These are phyloP conservation scores for Aphis gossypii DNA, from an alignment of 1,140 invertebrate species.

Conservation along the genomic window DNA sequence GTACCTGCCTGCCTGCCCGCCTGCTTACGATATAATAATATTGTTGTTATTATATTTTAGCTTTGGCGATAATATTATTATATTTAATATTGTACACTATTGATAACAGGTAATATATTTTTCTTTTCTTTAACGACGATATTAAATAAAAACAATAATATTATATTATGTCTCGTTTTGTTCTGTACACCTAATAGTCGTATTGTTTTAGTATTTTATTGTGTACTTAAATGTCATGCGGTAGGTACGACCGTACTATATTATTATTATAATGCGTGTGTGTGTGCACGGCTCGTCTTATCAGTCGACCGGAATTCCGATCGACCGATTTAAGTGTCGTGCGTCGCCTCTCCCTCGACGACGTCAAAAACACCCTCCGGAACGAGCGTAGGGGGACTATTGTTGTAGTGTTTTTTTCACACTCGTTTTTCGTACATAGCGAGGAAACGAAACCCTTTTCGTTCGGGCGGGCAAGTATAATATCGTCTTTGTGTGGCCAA, in stretches of 20 bases:
- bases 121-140: no score
- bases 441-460: neutral
- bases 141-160: neutral
- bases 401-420: neutral
- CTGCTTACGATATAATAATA: neutral
- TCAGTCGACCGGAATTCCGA: slow-evolving; percentile 43
- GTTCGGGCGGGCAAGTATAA: neutral
- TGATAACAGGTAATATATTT: slow-evolving; percentile 26
- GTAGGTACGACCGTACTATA: neutral
- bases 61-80: no score
- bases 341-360: neutral
- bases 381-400: neutral
- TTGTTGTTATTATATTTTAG: no score
- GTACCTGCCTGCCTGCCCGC: neutral
- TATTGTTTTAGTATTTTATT: neutral
- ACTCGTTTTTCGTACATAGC: neutral
- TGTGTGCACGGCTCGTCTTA: neutral
- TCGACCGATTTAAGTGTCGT: slow-evolving; percentile 29
- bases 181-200: neutral
- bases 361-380: slow-evolving; percentile 6
- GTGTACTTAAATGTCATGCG: neutral
- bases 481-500: neutral
- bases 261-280: neutral
- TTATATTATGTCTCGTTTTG: neutral
- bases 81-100: neutral